Evolutionary conservation across 2,888 invertebrate genomes (phyloP).

Genomic region (Diloba caeruleocephala): DNA sequence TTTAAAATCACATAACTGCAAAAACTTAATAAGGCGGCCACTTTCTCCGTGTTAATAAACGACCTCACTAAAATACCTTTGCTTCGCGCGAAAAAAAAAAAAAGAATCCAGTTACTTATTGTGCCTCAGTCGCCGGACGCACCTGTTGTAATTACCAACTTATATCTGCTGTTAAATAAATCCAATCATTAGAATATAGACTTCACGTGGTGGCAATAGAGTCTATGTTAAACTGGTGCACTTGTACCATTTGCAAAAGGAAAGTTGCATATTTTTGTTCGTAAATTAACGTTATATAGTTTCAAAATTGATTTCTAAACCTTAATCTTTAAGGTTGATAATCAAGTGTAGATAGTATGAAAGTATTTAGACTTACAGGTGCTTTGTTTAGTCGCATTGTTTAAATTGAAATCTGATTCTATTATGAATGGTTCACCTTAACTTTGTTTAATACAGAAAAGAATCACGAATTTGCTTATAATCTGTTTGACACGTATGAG

Average conservation of each 20-base stretch:
- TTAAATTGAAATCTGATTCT: constrained; percentile 51
- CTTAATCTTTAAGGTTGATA: neutral
- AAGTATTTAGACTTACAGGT: constrained; percentile 12
- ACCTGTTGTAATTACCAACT: constrained; percentile 48
- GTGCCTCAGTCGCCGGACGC: constrained; percentile 38
- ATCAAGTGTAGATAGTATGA: constrained; percentile 2
- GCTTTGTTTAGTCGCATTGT: constrained; percentile 42
- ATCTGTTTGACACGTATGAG: neutral
- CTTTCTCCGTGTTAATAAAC: constrained; percentile 18
- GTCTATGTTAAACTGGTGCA: neutral
- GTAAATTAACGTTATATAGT: constrained; percentile 16
- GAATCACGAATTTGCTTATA: constrained; percentile 2
- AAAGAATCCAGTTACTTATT: constrained; percentile 45
- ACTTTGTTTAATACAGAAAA: constrained; percentile 10
- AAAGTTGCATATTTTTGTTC: constrained; percentile 18
- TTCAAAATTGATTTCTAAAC: constrained; percentile 13
- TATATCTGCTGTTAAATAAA: neutral
- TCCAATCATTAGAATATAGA: neutral
- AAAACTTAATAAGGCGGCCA: constrained; percentile 10
- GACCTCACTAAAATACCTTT: constrained; percentile 37
- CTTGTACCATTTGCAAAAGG: constrained; percentile 2
- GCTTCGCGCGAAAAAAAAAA: constrained; percentile 36
- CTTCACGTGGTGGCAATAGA: neutral
- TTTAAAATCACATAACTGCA: constrained; percentile 3
- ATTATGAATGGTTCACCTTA: constrained; percentile 33